phyloP scores from a whole-genome alignment of 2,797 vertebrate genomes.

The Emydoidea blandingii region DNA sequence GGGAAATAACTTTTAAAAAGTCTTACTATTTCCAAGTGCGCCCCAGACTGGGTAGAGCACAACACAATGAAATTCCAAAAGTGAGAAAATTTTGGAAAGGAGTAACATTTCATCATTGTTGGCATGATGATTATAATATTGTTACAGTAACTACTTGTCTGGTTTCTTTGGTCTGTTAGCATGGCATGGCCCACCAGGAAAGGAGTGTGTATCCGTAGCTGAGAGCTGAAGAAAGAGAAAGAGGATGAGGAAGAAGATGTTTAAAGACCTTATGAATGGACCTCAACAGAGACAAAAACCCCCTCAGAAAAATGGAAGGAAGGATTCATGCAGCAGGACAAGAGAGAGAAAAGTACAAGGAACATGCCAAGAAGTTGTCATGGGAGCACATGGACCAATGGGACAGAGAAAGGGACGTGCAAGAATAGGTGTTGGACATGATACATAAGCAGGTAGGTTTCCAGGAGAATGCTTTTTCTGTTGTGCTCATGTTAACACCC shows the following conservation, averaged over 20 bases:
- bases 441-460: neutral
- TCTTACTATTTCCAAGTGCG: neutral
- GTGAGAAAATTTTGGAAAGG: neutral
- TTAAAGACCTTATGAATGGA: neutral
- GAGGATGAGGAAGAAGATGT: neutral
- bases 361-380: slow-evolving; percentile 5
- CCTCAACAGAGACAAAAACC: slow-evolving; percentile 15
- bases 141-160: neutral
- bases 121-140: neutral
- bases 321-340: neutral
- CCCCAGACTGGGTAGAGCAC: neutral
- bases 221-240: slow-evolving; percentile 17
- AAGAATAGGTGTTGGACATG: neutral
- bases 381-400: neutral
- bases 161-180: neutral
- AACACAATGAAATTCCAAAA: neutral
- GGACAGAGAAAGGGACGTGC: neutral
- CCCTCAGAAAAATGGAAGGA: neutral
- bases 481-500: neutral
- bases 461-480: neutral
- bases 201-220: slow-evolving; percentile 11
- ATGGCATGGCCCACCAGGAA: neutral
- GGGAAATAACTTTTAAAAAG: neutral
- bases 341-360: neutral
- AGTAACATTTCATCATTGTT: neutral